These are phyloP conservation scores for Anas platyrhynchos DNA, from an alignment of 2,113 vertebrate genomes.

Conservation along the genomic window DNA sequence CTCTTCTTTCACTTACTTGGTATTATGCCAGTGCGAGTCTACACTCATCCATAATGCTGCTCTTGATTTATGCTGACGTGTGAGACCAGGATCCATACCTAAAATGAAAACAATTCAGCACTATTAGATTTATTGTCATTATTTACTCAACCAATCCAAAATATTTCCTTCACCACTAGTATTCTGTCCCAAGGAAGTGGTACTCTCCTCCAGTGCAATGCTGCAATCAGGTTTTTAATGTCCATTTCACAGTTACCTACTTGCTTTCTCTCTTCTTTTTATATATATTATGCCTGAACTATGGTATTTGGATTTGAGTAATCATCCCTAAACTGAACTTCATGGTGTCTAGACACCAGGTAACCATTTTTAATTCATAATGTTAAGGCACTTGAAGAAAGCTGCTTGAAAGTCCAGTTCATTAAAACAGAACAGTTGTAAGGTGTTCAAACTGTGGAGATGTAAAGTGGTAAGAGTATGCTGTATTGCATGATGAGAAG, in stretches of 20 bases:
- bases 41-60: background rate
- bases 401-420: background rate
- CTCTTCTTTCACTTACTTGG: slow-evolving; percentile 9
- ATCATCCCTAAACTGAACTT: background rate
- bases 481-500: background rate
- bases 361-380: background rate
- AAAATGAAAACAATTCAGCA: background rate
- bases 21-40: accelerated
- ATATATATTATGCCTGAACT: background rate
- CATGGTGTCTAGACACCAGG: background rate
- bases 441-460: background rate
- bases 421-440: background rate
- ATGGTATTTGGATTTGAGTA: background rate
- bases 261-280: background rate
- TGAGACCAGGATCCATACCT: background rate
- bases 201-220: background rate
- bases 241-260: background rate
- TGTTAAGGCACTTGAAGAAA: background rate
- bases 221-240: background rate
- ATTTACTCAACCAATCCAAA: background rate
- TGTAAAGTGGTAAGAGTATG: background rate
- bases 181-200: background rate
- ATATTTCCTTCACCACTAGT: background rate
- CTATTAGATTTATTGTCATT: background rate
- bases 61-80: background rate